Percentiles rank a stretch among this genome's conserved stretches.
Evolutionary conservation across 2,797 vertebrate species (phyloP).

Genomic region (Enteromius fasciolatus): DNA sequence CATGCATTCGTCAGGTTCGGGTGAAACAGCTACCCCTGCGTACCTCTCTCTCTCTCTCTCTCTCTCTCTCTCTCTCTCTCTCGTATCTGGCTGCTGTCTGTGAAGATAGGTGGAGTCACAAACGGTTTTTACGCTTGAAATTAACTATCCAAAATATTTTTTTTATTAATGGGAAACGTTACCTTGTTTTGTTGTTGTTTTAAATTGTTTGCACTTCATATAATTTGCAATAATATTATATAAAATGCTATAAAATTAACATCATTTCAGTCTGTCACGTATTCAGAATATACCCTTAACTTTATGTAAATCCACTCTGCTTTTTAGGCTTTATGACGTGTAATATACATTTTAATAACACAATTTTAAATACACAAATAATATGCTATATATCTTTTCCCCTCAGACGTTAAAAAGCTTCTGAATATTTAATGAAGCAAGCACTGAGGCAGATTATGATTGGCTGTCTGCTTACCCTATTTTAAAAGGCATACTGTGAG

Average conservation of each 20-base stretch:
- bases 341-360: too few relatives aligned
- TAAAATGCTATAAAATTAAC: not conserved
- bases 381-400: not conserved
- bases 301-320: not conserved
- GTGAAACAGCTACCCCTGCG: not conserved
- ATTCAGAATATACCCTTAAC: not conserved
- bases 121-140: not conserved
- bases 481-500: not conserved
- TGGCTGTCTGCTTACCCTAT: not conserved
- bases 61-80: not conserved
- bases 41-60: conserved; percentile 6
- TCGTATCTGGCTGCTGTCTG: not conserved
- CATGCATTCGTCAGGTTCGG: conserved; percentile 23
- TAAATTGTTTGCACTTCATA: not conserved
- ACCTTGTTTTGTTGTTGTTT: not conserved
- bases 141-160: not conserved
- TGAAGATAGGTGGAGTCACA: conserved; percentile 25
- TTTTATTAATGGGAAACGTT: not conserved
- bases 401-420: not conserved
- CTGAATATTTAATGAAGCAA: conserved; percentile 13
- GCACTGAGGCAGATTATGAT: not conserved
- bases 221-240: not conserved
- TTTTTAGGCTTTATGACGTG: not conserved
- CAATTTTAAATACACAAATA: too few relatives aligned
- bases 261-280: not conserved